Percentiles rank a stretch among this genome's conserved stretches.
Conservation (phyloP, 2,888 invertebrate species). For the Phytoseiulus persimilis region DNA sequence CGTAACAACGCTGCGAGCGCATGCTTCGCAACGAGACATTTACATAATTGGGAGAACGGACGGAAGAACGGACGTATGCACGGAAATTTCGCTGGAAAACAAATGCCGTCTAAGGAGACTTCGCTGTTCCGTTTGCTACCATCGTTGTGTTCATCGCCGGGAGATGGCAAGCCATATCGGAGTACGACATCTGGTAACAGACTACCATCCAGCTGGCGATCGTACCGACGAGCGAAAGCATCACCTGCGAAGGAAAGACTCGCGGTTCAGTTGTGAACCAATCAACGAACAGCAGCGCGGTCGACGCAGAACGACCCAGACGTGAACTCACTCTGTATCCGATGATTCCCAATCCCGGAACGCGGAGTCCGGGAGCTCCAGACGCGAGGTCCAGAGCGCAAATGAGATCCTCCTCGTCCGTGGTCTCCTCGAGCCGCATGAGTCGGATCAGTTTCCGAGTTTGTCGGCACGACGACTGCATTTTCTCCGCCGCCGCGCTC, state of each 20-base stretch:
- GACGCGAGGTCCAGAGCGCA: not conserved
- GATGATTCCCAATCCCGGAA: not conserved
- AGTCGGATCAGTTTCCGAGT: not conserved
- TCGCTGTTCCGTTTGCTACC: not conserved
- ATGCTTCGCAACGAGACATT: not conserved
- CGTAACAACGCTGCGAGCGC: not conserved
- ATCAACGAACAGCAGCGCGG: no score
- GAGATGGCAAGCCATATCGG: not conserved
- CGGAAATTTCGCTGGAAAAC: not conserved
- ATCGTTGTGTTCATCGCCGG: slow-evolving; percentile 6
- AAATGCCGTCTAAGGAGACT: not conserved
- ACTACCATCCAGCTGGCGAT: slow-evolving; percentile 9
- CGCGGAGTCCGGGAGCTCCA: not conserved
- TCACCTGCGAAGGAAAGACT: not conserved
- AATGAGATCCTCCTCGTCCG: not conserved
- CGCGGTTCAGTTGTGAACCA: no score
- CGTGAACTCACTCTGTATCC: not conserved
- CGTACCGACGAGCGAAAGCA: not conserved
- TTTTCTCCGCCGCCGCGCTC: not conserved
- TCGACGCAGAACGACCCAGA: not conserved
- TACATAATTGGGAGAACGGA: not conserved
- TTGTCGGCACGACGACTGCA: not conserved
- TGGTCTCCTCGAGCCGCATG: not conserved
- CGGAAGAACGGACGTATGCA: not conserved
- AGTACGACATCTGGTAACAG: slow-evolving; percentile 20